Base-by-base conservation (phyloP, 2,888 invertebrate genomes). In the Ornithoptera alexandrae region DNA sequence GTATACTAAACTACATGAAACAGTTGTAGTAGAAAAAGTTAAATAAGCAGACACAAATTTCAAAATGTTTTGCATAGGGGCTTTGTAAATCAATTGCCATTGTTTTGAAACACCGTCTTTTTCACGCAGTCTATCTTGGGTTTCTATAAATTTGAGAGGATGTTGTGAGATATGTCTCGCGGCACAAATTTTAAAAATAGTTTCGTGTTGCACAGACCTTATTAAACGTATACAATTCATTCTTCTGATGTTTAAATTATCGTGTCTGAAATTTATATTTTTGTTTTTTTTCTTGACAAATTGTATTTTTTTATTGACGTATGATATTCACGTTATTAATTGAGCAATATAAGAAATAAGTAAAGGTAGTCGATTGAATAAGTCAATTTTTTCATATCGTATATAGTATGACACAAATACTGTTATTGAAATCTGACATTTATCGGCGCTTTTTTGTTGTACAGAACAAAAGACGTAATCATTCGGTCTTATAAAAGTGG, bases 61-160 rank as follows among this genome's bases (percentile, higher is more conserved):
- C 2, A 92, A 75, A 24, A 74, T 62, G 7, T 78, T 81, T 8
- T 85, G 85, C 90, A 92, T 89, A 1, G 92, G 92, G 6, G 88
- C 90, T 79, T 90, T 92, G 71, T 92, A 92, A 69, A 92, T 90
- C 66, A 92, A 74, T 57, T 90, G 81, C 86, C 88, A 92, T 30
- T 80, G 76, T 74, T 80, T 79, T 15, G 89, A 80, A 60, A 92
- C 72, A 46, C 82, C 81, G 74, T 92, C 92, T 61, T 77, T 83
- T 72, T 82, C 79, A 74, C 82, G 84, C 87, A 88, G 90, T 76
- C 80, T 79, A 1, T 87, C 80, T 77, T 92, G 83, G 2, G 81
- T 76, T 73, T 90, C 91, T 71, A 80, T 72, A 76, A 88, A 92
- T 75, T 85, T 89, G 0, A 84, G 70, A 53, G 87, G 88, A 75